Evolutionary conservation across 2,113 vertebrate genomes (phyloP).

Genomic region (Anolis sagrei): DNA sequence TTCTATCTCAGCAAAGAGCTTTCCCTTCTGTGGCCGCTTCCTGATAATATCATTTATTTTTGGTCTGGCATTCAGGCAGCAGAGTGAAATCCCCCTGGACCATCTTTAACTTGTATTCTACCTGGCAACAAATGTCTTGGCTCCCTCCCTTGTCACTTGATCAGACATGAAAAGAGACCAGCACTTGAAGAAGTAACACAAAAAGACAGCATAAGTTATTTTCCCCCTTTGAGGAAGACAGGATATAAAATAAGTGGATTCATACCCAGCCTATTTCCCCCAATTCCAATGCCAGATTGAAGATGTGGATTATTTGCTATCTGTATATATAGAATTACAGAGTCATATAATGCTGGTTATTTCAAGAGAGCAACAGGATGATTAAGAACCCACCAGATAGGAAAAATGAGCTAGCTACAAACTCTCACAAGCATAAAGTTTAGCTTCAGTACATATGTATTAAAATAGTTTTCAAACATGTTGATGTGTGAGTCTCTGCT

Average conservation of each 20-base stretch:
- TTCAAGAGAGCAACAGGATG: neutral
- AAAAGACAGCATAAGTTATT: conserved; percentile 46
- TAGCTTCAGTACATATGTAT: conserved; percentile 19
- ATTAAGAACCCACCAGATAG: neutral
- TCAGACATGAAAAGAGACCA: conserved; percentile 75
- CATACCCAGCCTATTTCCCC: conserved; percentile 25
- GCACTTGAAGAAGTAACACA: conserved; percentile 42
- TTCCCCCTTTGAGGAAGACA: neutral
- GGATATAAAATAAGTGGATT: neutral
- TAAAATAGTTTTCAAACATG: neutral
- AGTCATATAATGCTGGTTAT: neutral
- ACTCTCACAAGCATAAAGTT: neutral
- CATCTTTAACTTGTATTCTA: conserved; percentile 53
- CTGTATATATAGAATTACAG: neutral
- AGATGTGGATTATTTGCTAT: neutral
- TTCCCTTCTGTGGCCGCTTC: conserved; percentile 60
- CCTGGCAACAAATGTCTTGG: conserved; percentile 53
- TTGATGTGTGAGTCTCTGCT: too few species aligned
- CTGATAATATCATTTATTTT: conserved; percentile 68
- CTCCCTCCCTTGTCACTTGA: conserved; percentile 72
- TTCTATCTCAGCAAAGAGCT: conserved; percentile 38
- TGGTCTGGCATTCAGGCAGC: conserved; percentile 40
- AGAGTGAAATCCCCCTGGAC: conserved; percentile 54
- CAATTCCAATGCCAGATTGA: conserved; percentile 19
- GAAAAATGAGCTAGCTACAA: neutral